These are phyloP conservation scores for Scaptomyza flava DNA, from an alignment of 2,888 invertebrate species.

Conservation along the genomic window DNA sequence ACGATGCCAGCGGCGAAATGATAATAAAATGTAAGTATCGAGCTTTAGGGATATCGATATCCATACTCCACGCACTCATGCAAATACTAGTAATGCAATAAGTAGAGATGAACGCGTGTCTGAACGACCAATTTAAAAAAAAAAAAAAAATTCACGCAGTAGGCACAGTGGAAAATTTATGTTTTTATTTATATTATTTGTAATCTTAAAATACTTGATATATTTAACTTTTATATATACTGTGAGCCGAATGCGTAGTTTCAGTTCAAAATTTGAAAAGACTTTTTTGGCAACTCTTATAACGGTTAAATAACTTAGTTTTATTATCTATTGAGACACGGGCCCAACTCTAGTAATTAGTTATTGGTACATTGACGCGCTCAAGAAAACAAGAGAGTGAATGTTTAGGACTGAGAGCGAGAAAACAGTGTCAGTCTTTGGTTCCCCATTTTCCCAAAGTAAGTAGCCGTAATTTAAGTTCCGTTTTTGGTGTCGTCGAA, in stretches of 20 bases:
- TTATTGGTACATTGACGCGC: constrained; percentile 36
- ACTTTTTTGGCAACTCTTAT: background rate
- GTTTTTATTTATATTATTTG: background rate
- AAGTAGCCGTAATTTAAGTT: constrained; percentile 68
- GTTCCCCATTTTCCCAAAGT: constrained; percentile 51
- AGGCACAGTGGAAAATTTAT: background rate
- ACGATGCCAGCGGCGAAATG: constrained; percentile 60
- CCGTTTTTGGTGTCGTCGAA: constrained; percentile 66
- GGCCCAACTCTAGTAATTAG: constrained; percentile 8
- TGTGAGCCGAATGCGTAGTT: background rate
- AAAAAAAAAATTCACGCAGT: background rate
- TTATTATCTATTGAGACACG: constrained; percentile 2
- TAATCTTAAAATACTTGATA: background rate
- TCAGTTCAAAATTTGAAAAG: background rate
- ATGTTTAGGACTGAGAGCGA: constrained; percentile 18
- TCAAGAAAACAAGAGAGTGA: constrained; percentile 21
- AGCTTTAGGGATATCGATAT: constrained; percentile 51
- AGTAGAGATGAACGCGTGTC: constrained; percentile 19
- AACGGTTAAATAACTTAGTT: background rate
- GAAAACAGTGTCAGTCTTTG: constrained; percentile 38
- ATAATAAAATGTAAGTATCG: constrained; percentile 73
- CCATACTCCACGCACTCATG: constrained; percentile 11
- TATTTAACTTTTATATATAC: background rate
- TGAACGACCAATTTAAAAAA: background rate
- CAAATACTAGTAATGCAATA: constrained; percentile 27